Conservation (phyloP, 64 coral and sea anemone genomes). For the Anthopleura sola region DNA sequence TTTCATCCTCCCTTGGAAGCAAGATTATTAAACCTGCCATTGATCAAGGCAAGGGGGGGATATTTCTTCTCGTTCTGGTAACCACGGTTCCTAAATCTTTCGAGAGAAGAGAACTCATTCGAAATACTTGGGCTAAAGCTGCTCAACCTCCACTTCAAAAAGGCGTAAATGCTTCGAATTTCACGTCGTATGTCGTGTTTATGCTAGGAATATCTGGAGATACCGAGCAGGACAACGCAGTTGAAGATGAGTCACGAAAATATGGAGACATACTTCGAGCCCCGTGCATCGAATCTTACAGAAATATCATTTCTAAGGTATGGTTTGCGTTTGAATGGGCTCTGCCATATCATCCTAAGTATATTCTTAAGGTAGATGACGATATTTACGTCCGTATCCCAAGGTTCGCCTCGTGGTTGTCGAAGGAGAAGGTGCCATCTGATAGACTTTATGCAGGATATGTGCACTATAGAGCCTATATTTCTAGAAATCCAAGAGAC, state of each 20-base stretch:
- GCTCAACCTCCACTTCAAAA: not conserved
- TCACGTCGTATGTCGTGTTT: not conserved
- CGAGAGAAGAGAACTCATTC: not conserved
- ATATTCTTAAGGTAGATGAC: conserved; percentile 20
- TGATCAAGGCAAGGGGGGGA: not conserved
- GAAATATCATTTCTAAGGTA: conserved; percentile 8
- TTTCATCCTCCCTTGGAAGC: not conserved
- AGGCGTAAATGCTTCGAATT: not conserved
- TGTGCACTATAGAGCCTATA: conserved; percentile 15
- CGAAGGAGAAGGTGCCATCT: not conserved
- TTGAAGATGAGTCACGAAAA: not conserved
- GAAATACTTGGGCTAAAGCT: conserved; percentile 9
- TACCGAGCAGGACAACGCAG: not conserved
- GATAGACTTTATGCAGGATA: conserved; percentile 2
- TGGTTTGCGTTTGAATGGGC: conserved; percentile 33
- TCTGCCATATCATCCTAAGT: conserved; percentile 3
- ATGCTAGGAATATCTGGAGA: conserved; percentile 9
- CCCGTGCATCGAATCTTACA: not conserved
- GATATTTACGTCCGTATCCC: conserved; percentile 12
- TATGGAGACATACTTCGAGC: conserved; percentile 9
- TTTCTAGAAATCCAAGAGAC: conserved; percentile 19
- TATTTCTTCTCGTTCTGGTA: not conserved
- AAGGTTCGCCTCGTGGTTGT: not conserved
- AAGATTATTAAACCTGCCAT: not conserved
- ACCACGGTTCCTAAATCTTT: conserved; percentile 7